Evolutionary conservation across 2,113 vertebrate genomes (phyloP).

Genomic region (Conger conger): DNA sequence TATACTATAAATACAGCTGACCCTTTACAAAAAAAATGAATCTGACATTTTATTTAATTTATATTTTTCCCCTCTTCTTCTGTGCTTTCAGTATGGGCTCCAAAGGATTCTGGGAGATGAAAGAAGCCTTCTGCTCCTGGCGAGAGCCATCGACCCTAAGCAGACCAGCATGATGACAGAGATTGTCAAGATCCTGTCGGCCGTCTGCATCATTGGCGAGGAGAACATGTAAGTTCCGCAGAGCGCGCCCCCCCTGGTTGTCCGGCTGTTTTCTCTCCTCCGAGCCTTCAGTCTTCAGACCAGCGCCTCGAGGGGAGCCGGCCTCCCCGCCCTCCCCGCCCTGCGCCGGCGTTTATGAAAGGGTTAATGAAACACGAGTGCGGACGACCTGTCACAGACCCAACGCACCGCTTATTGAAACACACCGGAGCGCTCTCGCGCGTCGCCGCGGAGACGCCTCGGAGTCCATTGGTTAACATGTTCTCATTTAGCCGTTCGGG

Average conservation of each 20-base stretch:
- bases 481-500: slow-evolving; percentile 52
- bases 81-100: slow-evolving; percentile 80
- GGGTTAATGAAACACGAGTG: slow-evolving; percentile 15
- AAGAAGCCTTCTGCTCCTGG: slow-evolving; percentile 83
- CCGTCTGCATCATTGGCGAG: slow-evolving; percentile 92
- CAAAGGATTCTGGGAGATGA: slow-evolving; percentile 93
- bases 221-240: slow-evolving; percentile 85
- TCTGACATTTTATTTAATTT: not conserved
- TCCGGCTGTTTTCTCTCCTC: not conserved
- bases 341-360: not conserved
- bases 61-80: not conserved
- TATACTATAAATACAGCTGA: slow-evolving; percentile 48
- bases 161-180: slow-evolving; percentile 97
- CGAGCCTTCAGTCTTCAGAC: not conserved
- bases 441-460: slow-evolving; percentile 30
- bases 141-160: slow-evolving; percentile 91
- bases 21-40: not conserved
- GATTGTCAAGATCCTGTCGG: slow-evolving; percentile 95
- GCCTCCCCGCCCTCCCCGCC: not conserved
- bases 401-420: not conserved
- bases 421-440: slow-evolving; percentile 31
- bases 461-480: slow-evolving; percentile 42
- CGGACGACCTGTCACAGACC: slow-evolving; percentile 5
- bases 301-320: not conserved
- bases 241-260: not conserved